phyloP scores from a whole-genome alignment of 2,113 vertebrate species.

The Tachysurus vachellii region DNA sequence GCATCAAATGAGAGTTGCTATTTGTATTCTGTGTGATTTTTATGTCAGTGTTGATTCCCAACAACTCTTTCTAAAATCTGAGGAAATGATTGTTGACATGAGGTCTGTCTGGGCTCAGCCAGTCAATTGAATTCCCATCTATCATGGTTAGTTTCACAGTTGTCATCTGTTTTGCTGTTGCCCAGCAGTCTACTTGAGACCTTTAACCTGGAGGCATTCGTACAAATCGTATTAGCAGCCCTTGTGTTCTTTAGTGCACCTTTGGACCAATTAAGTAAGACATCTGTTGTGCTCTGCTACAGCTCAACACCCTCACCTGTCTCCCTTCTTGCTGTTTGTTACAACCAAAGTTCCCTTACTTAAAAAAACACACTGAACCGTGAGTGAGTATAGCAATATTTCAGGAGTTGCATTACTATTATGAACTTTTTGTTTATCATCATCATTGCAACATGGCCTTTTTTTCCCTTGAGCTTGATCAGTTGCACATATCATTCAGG shows the following conservation, averaged over 20 bases:
- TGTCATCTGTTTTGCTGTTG: conserved; percentile 75
- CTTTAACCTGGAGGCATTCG: conserved; percentile 78
- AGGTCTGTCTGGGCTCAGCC: conserved; percentile 56
- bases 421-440: conserved; percentile 64
- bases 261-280: conserved; percentile 72
- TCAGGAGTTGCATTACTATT: conserved; percentile 40
- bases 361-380: background rate
- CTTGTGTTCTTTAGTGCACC: conserved; percentile 67
- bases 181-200: conserved; percentile 70
- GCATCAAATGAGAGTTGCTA: background rate
- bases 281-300: conserved; percentile 73
- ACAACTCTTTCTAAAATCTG: background rate
- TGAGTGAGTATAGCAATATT: background rate
- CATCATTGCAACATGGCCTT: conserved; percentile 62
- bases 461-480: conserved; percentile 64
- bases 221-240: conserved; percentile 77
- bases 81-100: conserved; percentile 43
- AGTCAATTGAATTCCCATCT: conserved; percentile 77
- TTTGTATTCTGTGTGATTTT: background rate
- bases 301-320: conserved; percentile 63
- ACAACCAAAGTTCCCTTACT: background rate
- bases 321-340: conserved; percentile 31
- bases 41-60: conserved; percentile 19
- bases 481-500: conserved; percentile 69
- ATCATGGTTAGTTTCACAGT: conserved; percentile 79